Conservation (phyloP, 2,888 invertebrate species). For the Sclerodermus sp. region DNA sequence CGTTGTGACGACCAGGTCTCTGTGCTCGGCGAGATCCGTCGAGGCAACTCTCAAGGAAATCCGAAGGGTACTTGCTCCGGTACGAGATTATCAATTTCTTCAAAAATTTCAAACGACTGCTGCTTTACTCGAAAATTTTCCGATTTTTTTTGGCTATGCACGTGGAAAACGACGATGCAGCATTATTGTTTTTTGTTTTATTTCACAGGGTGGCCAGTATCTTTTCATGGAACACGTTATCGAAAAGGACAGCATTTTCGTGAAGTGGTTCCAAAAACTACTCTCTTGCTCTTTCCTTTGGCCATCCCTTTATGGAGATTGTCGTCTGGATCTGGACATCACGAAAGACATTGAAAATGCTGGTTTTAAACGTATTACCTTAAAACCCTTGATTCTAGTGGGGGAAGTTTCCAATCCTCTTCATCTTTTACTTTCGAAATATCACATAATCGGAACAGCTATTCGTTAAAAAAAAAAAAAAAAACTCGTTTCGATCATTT, state of each 20-base stretch:
- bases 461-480: slow-evolving; percentile 27
- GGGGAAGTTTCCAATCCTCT: slow-evolving; percentile 43
- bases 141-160: neutral
- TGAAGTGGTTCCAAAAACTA: slow-evolving; percentile 37
- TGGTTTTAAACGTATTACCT: slow-evolving; percentile 39
- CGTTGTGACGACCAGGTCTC: slow-evolving; percentile 46
- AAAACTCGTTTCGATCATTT: too few species aligned
- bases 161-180: neutral
- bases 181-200: neutral
- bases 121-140: too few species aligned
- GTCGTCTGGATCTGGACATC: slow-evolving; percentile 40
- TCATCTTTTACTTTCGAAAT: slow-evolving; percentile 39
- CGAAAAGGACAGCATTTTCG: slow-evolving; percentile 31
- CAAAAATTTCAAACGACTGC: too few species aligned
- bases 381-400: slow-evolving; percentile 33
- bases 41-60: slow-evolving; percentile 42
- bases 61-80: slow-evolving; percentile 43
- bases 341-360: slow-evolving; percentile 30
- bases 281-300: slow-evolving; percentile 44
- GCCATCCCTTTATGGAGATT: slow-evolving; percentile 48
- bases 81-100: slow-evolving; percentile 19
- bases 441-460: slow-evolving; percentile 45
- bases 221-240: slow-evolving; percentile 48
- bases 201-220: slow-evolving; percentile 43
- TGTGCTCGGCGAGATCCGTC: slow-evolving; percentile 43